Base-by-base conservation (phyloP, 1,140 invertebrate genomes). In the Paramacrobiotus metropolitanus region DNA sequence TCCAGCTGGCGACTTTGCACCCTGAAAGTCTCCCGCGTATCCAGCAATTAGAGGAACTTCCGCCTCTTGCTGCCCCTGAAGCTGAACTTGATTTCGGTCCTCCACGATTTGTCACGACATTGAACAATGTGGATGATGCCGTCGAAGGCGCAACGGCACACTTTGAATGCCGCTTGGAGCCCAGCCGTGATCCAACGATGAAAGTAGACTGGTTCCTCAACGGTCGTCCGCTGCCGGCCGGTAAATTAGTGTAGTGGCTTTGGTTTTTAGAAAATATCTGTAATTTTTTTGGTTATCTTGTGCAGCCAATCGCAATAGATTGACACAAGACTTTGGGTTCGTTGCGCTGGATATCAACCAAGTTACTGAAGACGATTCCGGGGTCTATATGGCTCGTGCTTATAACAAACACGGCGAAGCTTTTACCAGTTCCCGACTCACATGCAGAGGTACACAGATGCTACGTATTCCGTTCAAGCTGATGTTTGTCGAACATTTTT, bases 261-360 rank as follows among this genome's bases (percentile, higher is more conserved):
- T n/a, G n/a, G n/a, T n/a, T n/a, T n/a, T n/a, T n/a, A n/a, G n/a
- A n/a, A n/a, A n/a, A n/a, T n/a, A n/a, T n/a, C n/a, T n/a, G n/a
- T n/a, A n/a, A n/a, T n/a, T n/a, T n/a, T n/a, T n/a, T n/a, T n/a
- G n/a, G n/a, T n/a, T 62, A 65, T 60, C 66, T 64, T 65, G 77
- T 74, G 64, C 67, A 82, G 84, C 88, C 2, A 92, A 90, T 72
- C 83, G 91, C 64, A 80, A 91, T 15, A 87, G 85, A 18, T 90
- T 87, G 31, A 87, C 92, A 82, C 86, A 90, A 68, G 90, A 94
- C 70, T 93, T 93, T 70, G 91, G 91, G 55, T 95, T 91, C 69
- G 89, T 92, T 20, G 86, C 88, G 30, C 74, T 94, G 1, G 91
- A 92, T 67, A 86, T 95, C 81, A 88, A 88, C 69, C 88, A 93